These are phyloP conservation scores for Cichladusa arquata DNA, from an alignment of 2,113 vertebrate genomes.

Conservation along the genomic window DNA sequence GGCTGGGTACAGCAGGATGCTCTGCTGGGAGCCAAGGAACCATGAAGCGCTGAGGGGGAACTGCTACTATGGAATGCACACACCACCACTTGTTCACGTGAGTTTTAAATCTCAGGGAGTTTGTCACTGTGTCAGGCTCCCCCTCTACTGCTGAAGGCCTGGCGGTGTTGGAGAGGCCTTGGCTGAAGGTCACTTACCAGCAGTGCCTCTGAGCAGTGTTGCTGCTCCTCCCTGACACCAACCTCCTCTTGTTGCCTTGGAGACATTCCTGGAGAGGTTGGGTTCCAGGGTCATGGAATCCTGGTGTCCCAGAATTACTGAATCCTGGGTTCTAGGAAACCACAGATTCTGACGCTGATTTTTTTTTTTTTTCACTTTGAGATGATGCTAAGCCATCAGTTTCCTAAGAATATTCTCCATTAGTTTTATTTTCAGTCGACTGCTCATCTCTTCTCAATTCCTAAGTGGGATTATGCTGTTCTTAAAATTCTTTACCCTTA, in stretches of 20 bases:
- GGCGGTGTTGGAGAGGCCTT: not conserved
- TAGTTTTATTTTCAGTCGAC: not conserved
- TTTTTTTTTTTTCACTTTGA: not conserved
- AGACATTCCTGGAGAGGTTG: fast-evolving
- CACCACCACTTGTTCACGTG: fast-evolving
- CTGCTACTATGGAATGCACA: fast-evolving
- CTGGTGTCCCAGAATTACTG: too few species aligned
- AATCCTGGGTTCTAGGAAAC: not conserved
- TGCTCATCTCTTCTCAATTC: not conserved
- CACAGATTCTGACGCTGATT: not conserved
- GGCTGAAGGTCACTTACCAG: not conserved
- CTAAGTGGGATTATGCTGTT: not conserved
- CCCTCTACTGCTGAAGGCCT: not conserved
- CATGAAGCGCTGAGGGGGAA: fast-evolving
- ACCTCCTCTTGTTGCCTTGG: fast-evolving
- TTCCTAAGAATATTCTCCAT: not conserved
- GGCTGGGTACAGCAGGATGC: not conserved
- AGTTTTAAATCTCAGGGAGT: not conserved
- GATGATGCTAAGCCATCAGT: not conserved
- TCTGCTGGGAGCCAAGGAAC: not conserved
- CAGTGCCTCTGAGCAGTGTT: not conserved
- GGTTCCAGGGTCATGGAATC: not conserved
- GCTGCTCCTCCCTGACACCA: not conserved
- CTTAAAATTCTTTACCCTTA: not conserved
- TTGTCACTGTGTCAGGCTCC: not conserved